Evolutionary conservation across 2,113 vertebrate species (phyloP).

Genomic region (Oryzias celebensis): DNA sequence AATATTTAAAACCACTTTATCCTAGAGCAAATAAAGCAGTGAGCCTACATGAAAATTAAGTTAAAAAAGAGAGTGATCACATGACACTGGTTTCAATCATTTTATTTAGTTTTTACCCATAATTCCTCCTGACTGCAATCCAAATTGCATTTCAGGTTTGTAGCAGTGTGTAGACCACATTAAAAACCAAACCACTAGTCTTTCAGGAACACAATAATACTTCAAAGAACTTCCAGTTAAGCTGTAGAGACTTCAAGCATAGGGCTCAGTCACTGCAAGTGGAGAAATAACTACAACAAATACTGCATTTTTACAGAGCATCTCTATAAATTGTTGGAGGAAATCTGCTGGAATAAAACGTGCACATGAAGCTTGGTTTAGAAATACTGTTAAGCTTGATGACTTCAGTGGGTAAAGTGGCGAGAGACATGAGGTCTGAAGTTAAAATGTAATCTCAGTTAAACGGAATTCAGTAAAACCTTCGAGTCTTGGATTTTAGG

Average conservation of each 20-base stretch:
- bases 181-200: not conserved
- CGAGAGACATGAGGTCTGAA: conserved; percentile 12
- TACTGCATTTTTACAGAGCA: conserved; percentile 18
- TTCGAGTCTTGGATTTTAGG: too few species aligned
- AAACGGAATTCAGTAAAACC: too few species aligned
- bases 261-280: conserved; percentile 7
- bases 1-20: too few species aligned
- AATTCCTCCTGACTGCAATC: conserved; percentile 27
- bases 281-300: conserved; percentile 12
- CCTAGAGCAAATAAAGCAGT: too few species aligned
- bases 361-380: conserved; percentile 15
- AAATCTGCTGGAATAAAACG: conserved; percentile 11
- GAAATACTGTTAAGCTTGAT: conserved; percentile 4
- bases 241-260: not conserved
- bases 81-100: too few species aligned
- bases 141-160: conserved; percentile 6
- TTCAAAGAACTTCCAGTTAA: not conserved
- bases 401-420: conserved; percentile 7
- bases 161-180: conserved; percentile 10
- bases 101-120: not conserved
- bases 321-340: not conserved
- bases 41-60: too few species aligned
- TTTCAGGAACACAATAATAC: conserved; percentile 10
- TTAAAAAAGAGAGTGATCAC: too few species aligned
- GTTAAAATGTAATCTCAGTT: not conserved